Conservation (phyloP, 2,888 invertebrate genomes). For the Harpalus rubripes region DNA sequence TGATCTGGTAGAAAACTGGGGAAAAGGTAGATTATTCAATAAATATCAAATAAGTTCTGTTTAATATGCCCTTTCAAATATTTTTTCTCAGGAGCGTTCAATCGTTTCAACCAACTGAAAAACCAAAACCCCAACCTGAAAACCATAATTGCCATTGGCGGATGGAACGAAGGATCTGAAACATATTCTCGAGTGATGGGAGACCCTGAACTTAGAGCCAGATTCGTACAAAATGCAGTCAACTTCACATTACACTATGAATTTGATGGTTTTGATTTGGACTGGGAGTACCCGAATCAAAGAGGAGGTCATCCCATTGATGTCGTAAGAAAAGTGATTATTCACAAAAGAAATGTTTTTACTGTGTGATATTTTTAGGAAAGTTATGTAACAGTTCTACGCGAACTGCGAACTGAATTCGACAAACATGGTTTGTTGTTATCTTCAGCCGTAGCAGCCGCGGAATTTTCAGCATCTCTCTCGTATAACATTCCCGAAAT, state of each 20-base stretch:
- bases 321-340: conserved; percentile 68
- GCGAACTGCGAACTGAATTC: conserved; percentile 79
- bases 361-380: conserved; percentile 69
- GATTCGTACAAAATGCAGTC: conserved; percentile 81
- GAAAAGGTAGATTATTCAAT: conserved; percentile 41
- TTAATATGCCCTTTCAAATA: not conserved
- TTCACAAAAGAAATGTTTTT: not conserved
- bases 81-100: conserved; percentile 78
- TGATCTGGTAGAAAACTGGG: conserved; percentile 80
- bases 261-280: conserved; percentile 86
- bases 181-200: conserved; percentile 75
- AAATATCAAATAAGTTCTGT: not conserved
- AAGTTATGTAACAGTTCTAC: conserved; percentile 79
- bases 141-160: conserved; percentile 84
- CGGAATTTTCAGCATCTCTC: conserved; percentile 76
- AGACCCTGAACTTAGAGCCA: conserved; percentile 76
- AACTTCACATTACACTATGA: conserved; percentile 79
- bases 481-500: conserved; percentile 81
- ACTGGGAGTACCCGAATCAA: conserved; percentile 86
- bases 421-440: conserved; percentile 78
- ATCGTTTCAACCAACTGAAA: conserved; percentile 80
- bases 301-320: conserved; percentile 79
- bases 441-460: conserved; percentile 81
- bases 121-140: conserved; percentile 79
- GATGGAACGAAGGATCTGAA: conserved; percentile 81